Evolutionary conservation across 2,113 vertebrate genomes (phyloP), one percentile per base, ranked within the genome.

Genomic region (Amia ocellicauda): DNA sequence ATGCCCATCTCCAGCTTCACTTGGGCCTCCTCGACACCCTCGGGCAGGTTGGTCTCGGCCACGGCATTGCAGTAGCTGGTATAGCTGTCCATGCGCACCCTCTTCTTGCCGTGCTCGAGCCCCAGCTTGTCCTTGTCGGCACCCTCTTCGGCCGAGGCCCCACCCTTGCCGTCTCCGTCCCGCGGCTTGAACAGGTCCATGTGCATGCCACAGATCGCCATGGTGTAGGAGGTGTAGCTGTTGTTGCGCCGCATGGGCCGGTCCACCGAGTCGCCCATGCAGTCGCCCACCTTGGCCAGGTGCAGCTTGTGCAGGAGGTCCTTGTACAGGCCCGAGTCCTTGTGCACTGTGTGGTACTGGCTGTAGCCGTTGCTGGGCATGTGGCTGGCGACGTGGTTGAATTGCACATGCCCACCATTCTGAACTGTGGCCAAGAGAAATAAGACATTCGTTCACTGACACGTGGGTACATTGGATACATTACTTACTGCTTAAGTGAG

Each of bases 191-290:
- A 90, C 0, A 88, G 86, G 17, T 95, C 93, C 69, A 93, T 83
- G 1, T 92, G 93, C 83, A 98, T 97, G 63, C 96, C 96, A 0
- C 95, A 98, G 58, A 98, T 95, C 7, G 94, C 94, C 93, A 97
- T 95, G 41, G 96, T 98, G 68, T 98, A 98, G 9, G 95, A 98
- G 2, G 96, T 98, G 55, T 98, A 98, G 81, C 96, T 98, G 79
- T 98, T 98, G 79, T 96, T 98, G 49, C 96, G 91, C 17, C 94
- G 81, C 63, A 98, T 81, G 31, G 96, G 94, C 51, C 90, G 90
- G 69, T 94, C 94, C 0, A 87, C 91, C 0, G 86, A 90, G 65
- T 97, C 96, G 0, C 94, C 94, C 74, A 96, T 95, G 81, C 95
- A 97, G 74, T 98, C 96, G 0, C 94, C 94, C 41, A 98, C 89